Base-by-base conservation (phyloP, 2,888 invertebrate genomes). In the Calephelis perditalis region DNA sequence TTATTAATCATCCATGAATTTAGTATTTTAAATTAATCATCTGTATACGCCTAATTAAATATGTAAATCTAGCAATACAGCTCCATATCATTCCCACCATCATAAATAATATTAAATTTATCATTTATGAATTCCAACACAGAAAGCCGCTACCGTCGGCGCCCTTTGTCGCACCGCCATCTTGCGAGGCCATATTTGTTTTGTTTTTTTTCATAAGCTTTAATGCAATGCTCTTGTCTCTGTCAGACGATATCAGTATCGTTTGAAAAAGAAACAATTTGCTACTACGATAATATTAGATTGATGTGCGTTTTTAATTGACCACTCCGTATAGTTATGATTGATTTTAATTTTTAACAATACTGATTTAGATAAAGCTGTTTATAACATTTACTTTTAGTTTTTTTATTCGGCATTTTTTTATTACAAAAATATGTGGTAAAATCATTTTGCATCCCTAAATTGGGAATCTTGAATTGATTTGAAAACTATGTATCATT, bases 91-190 rank as follows among this genome's bases (percentile, higher is more conserved):
- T 69, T 76, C 70, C 75, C 72, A 67, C 72, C 70, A 73, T 78
- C 81, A 81, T 88, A 86, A 87, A 87, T 86, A 82, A 85, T 84
- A 86, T 85, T 84, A 83, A 86, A 87, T 86, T 88, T 89, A 89
- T 89, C 88, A 88, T 89, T 88, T 87, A 86, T 86, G 84, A 86
- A 85, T 85, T 81, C 86, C 82, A 76, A 76, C 74, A 76, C 74
- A 72, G 78, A 73, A 71, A 72, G 77, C 79, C 75, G 89, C 89
- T 89, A 88, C 88, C 82, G 84, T 74, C 85, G 86, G 86, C 74
- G 72, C 71, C 73, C 86, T 88, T 90, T 88, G 86, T 77, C 74
- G 76, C 71, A 73, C 78, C 77, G 84, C 86, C 88, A 86, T 87
- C 80, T 84, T 88, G 81, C 69, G 71, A 71, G 63, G 80, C 83